phyloP scores from a whole-genome alignment of 2,797 vertebrate species.

The Arctocebus calabarensis region DNA sequence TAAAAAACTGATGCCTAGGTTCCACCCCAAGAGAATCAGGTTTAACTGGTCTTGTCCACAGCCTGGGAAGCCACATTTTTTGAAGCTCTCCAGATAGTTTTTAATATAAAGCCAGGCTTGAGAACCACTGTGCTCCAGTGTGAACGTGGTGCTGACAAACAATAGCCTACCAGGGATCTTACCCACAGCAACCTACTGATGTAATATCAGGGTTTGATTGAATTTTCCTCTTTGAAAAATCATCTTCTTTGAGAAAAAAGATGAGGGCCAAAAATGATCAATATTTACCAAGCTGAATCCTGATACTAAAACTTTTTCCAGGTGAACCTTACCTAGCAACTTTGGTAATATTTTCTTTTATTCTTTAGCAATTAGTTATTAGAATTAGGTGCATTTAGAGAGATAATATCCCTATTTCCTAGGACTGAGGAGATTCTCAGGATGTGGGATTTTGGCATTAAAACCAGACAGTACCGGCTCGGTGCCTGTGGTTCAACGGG shows the following conservation, averaged over 20 bases:
- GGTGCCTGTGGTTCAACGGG: no score
- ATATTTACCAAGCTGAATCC: background rate
- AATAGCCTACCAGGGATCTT: background rate
- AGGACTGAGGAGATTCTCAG: background rate
- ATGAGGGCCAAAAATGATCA: background rate
- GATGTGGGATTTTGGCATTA: background rate
- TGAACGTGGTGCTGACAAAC: conserved; percentile 17
- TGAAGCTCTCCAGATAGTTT: background rate
- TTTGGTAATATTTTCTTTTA: conserved; percentile 26
- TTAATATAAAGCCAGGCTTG: background rate
- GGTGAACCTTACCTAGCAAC: background rate
- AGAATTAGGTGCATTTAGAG: background rate
- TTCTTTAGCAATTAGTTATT: conserved; percentile 9
- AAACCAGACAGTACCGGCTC: background rate
- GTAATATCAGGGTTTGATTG: background rate
- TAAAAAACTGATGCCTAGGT: background rate
- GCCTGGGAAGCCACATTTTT: background rate
- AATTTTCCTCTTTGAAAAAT: conserved; percentile 19
- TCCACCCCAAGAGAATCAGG: background rate
- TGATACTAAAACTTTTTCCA: conserved; percentile 7
- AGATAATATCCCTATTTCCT: background rate
- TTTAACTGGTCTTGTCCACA: background rate
- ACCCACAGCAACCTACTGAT: background rate
- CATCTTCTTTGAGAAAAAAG: background rate
- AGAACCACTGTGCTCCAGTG: background rate